A percentile compares a stretch with the other conserved stretches of the same genome.
Evolutionary conservation across 2,888 invertebrate genomes (phyloP).

Genomic region (Eupeodes luniger): DNA sequence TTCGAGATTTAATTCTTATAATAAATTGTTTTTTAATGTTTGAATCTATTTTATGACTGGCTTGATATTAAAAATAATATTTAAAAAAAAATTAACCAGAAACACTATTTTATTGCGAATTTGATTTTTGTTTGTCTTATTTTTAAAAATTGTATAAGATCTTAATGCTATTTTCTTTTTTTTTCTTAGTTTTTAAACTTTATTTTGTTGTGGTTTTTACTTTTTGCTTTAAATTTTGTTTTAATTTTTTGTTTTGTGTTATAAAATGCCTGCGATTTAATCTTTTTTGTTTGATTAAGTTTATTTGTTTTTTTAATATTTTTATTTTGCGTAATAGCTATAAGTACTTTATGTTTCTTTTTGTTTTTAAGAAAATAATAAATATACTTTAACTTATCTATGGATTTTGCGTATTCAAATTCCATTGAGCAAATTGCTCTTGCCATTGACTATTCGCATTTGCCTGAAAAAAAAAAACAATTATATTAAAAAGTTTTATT

Average conservation of each 20-base stretch:
- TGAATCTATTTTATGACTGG: conserved; percentile 56
- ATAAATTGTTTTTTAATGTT: conserved; percentile 5
- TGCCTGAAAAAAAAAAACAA: conserved; percentile 79
- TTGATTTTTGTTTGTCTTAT: conserved; percentile 39
- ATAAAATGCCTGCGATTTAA: conserved; percentile 66
- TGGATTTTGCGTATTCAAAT: conserved; percentile 82
- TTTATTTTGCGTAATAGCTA: conserved; percentile 27
- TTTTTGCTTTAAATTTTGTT: background rate
- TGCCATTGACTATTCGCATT: conserved; percentile 84
- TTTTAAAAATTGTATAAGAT: conserved; percentile 65
- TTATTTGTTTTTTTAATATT: conserved; percentile 23
- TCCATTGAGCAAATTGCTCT: conserved; percentile 84
- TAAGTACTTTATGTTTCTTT: conserved; percentile 44
- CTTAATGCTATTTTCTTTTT: conserved; percentile 51
- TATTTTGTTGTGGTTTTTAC: conserved; percentile 2
- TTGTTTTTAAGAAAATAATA: conserved; percentile 15
- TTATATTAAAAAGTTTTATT: background rate
- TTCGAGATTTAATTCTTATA: conserved; percentile 35
- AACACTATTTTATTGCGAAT: conserved; percentile 37
- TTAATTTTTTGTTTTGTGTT: conserved; percentile 41
- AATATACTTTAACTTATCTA: conserved; percentile 28
- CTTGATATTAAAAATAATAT: conserved; percentile 28
- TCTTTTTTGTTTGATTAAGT: conserved; percentile 64
- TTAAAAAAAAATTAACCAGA: background rate
- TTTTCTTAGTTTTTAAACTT: background rate